A percentile compares a stretch with the other conserved stretches of the same genome.
These are phyloP conservation scores for Aphidius colemani DNA, from an alignment of 2,888 invertebrate species.

Conservation along the genomic window DNA sequence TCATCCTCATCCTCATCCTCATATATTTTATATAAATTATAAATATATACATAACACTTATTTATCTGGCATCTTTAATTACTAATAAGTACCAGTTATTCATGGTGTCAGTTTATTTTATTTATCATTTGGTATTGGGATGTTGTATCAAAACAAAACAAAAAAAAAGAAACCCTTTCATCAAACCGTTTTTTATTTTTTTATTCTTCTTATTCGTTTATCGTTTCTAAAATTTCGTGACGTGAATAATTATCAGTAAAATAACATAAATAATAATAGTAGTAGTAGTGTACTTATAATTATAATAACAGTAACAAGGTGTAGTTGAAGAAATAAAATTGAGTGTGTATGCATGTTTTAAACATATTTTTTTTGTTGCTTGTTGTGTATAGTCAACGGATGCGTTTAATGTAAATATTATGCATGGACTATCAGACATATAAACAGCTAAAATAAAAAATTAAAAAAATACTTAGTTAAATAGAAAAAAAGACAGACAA, in stretches of 20 bases:
- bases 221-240: not conserved
- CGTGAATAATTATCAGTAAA: not conserved
- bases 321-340: slow-evolving; percentile 4
- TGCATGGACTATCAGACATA: slow-evolving; percentile 31
- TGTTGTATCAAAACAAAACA: not conserved
- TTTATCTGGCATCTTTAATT: not conserved
- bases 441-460: slow-evolving; percentile 20
- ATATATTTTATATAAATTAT: too few species aligned
- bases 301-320: not conserved
- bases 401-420: slow-evolving; percentile 44
- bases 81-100: not conserved
- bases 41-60: not conserved
- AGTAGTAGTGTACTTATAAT: not conserved
- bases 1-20: not conserved
- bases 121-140: slow-evolving; percentile 1
- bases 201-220: not conserved
- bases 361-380: slow-evolving; percentile 30
- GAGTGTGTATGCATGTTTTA: slow-evolving; percentile 40
- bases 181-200: not conserved
- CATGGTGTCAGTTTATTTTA: not conserved
- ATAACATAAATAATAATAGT: not conserved
- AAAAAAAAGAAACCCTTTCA: not conserved
- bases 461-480: not conserved
- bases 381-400: slow-evolving; percentile 28
- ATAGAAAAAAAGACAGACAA: slow-evolving; percentile 24